Evolutionary conservation across 2,113 vertebrate genomes (phyloP).

Genomic region (Rhinichthys klamathensis): DNA sequence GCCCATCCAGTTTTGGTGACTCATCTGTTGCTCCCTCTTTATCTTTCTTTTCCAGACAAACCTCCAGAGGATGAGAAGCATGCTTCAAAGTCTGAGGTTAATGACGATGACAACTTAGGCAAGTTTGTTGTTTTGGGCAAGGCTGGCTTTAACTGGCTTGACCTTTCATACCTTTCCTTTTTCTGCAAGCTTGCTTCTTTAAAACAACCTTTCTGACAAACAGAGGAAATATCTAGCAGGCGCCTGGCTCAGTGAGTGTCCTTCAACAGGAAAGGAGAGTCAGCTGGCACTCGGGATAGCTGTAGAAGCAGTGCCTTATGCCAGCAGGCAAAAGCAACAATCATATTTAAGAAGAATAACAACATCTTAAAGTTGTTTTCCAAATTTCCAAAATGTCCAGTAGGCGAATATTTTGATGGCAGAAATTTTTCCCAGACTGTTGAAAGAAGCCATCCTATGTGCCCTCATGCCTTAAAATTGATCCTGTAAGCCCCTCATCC

Average conservation of each 20-base stretch:
- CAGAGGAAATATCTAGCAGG: conserved; percentile 37
- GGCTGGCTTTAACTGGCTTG: conserved; percentile 38
- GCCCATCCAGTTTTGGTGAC: neutral
- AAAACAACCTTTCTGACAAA: conserved; percentile 41
- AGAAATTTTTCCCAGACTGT: neutral
- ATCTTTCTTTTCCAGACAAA: neutral
- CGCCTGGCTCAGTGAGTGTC: conserved; percentile 31
- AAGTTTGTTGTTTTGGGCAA: conserved; percentile 38
- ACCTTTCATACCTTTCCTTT: conserved; percentile 21
- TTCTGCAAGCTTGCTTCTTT: conserved; percentile 26
- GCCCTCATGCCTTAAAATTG: neutral
- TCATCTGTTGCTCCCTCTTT: neutral
- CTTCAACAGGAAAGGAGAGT: conserved; percentile 48
- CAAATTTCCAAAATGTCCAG: neutral
- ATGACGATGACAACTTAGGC: conserved; percentile 40
- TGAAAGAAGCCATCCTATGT: neutral
- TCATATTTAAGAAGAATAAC: neutral
- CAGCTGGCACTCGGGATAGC: conserved; percentile 16
- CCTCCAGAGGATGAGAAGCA: neutral
- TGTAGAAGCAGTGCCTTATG: conserved; percentile 7
- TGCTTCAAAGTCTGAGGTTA: neutral
- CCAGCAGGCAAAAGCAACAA: neutral
- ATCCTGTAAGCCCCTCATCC: neutral
- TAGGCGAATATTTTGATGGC: neutral
- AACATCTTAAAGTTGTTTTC: neutral